phyloP scores from a whole-genome alignment of 2,113 vertebrate species.

The pig (Sus scrofa) region DNA sequence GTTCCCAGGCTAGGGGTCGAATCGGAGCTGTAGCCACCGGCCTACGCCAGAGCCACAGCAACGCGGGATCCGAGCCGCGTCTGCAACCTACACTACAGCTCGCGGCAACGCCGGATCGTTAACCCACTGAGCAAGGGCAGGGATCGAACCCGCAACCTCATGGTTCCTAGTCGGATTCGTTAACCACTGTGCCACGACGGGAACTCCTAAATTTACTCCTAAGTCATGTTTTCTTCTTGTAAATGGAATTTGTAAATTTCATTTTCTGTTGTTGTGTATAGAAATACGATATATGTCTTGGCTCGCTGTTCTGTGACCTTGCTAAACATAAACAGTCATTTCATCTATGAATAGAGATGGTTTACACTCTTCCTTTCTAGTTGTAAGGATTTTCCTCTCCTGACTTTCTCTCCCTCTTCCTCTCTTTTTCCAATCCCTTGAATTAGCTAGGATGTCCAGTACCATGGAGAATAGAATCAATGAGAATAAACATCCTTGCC shows the following conservation, averaged over 20 bases:
- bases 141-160: no score
- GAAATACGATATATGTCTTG: not conserved
- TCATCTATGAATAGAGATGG: not conserved
- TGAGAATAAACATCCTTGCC: not conserved
- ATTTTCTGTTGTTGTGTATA: not conserved
- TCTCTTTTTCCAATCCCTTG: not conserved
- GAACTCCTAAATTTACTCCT: not conserved
- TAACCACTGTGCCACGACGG: no score
- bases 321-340: not conserved
- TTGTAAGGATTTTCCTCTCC: not conserved
- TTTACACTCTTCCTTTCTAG: not conserved
- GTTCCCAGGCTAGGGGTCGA: no score
- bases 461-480: not conserved
- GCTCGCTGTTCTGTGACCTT: not conserved
- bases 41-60: no score
- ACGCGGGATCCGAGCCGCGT: no score
- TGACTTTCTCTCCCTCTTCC: not conserved
- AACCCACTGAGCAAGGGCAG: no score
- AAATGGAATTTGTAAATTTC: not conserved
- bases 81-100: no score
- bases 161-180: no score
- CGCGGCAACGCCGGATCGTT: no score
- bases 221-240: not conserved
- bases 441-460: not conserved
- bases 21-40: no score